phyloP scores from a whole-genome alignment of 2,113 vertebrate genomes.

The Propithecus coquereli region DNA sequence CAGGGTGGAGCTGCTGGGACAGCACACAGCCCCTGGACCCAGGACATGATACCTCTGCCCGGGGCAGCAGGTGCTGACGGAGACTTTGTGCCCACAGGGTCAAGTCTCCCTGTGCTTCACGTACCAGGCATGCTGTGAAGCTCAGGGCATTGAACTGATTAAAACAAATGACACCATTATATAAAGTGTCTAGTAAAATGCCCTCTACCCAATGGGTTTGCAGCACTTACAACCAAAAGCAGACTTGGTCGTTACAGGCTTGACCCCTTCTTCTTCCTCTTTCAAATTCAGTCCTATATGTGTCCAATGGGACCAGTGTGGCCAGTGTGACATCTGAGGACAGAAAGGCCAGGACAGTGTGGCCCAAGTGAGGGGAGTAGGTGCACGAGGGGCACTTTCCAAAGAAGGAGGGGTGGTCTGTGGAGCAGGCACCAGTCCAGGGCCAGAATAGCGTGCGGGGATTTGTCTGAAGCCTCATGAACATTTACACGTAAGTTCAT shows the following conservation, averaged over 20 bases:
- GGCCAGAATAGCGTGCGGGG: neutral
- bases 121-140: too few species aligned
- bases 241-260: neutral
- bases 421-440: neutral
- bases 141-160: neutral
- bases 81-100: neutral
- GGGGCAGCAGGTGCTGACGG: neutral
- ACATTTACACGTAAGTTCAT: neutral
- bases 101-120: accelerated
- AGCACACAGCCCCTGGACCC: neutral
- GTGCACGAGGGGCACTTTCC: neutral
- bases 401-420: too few species aligned
- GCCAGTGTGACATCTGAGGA: accelerated
- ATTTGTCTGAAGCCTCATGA: neutral
- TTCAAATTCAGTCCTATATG: neutral
- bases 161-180: neutral
- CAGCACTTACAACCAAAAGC: neutral
- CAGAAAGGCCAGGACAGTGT: neutral
- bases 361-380: neutral
- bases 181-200: neutral
- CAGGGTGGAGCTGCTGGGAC: neutral
- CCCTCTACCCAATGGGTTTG: neutral
- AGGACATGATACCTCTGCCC: neutral
- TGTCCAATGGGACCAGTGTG: neutral
- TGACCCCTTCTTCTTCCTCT: neutral